phyloP scores from a whole-genome alignment of 2,888 invertebrate species.

The Agriopis marginaria region DNA sequence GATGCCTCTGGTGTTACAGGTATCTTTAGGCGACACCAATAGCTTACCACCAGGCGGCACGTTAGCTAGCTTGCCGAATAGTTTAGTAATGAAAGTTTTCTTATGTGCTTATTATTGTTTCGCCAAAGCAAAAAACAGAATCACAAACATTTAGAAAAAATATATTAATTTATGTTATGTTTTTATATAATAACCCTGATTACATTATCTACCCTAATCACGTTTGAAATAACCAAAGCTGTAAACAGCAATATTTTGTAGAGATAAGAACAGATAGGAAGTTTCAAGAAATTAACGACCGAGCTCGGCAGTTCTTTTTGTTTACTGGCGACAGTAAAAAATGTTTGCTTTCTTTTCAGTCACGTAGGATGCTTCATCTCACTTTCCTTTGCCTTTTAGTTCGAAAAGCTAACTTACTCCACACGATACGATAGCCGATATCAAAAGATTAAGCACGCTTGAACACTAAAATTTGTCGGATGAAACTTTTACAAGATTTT shows the following conservation, averaged over 20 bases:
- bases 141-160: no score
- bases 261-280: slow-evolving; percentile 27
- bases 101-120: no score
- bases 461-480: no score
- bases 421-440: slow-evolving; percentile 1
- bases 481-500: no score
- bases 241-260: slow-evolving; percentile 15
- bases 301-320: slow-evolving; percentile 31
- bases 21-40: no score
- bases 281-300: slow-evolving; percentile 26
- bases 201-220: neutral
- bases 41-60: no score
- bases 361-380: slow-evolving; percentile 73
- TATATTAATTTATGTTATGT: no score
- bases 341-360: slow-evolving; percentile 52
- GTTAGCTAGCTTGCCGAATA: no score
- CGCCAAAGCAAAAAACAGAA: no score
- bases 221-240: slow-evolving; percentile 2
- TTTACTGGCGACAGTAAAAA: slow-evolving; percentile 44
- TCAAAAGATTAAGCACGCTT: no score
- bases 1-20: no score
- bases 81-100: no score
- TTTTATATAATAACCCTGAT: neutral
- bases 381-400: slow-evolving; percentile 56
- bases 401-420: slow-evolving; percentile 13